Base-by-base conservation (phyloP, 2,113 vertebrate species). In the Monopterus albus region DNA sequence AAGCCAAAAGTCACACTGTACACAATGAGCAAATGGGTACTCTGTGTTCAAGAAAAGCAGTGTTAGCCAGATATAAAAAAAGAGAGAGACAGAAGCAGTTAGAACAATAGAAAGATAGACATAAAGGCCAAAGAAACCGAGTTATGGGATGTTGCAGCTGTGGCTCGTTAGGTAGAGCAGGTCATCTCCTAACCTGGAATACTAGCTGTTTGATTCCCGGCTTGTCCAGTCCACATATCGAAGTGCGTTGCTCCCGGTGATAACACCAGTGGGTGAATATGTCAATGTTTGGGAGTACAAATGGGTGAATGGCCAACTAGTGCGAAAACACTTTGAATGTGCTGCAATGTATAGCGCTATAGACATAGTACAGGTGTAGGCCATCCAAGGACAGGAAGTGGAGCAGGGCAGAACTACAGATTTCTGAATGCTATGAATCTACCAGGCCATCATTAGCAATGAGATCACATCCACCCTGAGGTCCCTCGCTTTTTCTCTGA, bases 381-480 rank as follows among this genome's bases (percentile, higher is more conserved):
- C 49, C 40, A 49, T 18, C 39, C 72, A 72, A 78, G 74, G 66
- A 73, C 71, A 45, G 13, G 35, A 42, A 47, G 11, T 42, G 33
- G 57, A 65, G 26, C 72, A 33, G 42, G 61, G 51, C 23, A 72
- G 18, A 46, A 36, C 55, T 60, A 45, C 28, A 47, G 69, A 71
- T 77, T 25, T 50, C 38, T 69, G 46, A 55, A 49, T 20, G 49
- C 39, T 26, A 6, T 40, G 47, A 70, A 35, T 62, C 47, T 21
- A 4, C 21, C 13, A 21, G 13, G 25, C 40, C 5, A 9, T 70
- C 68, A 85, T 86, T 87, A 82, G 58, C 75, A 86, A 72, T 10
- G 15, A 26, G 45, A 65, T 72, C 82, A 88, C 80, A 68, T 79
- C 61, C 59, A 45, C 23, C 79, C 70, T 0, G 1, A 60, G 81